These are phyloP conservation scores for Chaetorhynchus papuensis DNA, from an alignment of 2,113 vertebrate species.

Conservation along the genomic window DNA sequence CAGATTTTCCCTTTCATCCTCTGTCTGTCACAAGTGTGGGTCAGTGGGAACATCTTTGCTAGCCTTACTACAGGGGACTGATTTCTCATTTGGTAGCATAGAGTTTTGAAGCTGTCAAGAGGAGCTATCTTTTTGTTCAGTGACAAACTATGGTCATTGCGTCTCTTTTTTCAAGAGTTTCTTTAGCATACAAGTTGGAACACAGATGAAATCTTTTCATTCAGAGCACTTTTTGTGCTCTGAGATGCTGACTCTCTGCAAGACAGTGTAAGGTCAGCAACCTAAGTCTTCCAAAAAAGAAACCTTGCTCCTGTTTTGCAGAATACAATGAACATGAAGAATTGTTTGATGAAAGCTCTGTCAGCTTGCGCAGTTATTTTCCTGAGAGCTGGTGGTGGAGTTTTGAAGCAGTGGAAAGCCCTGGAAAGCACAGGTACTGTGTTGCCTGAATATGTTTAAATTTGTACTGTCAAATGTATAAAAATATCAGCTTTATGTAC, in stretches of 20 bases:
- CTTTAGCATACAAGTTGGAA: neutral
- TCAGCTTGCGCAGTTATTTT: conserved; percentile 69
- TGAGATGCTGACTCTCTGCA: neutral
- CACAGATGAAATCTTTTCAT: neutral
- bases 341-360: conserved; percentile 42
- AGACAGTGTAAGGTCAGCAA: neutral
- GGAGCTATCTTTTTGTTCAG: neutral
- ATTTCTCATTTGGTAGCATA: neutral
- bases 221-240: neutral
- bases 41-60: neutral
- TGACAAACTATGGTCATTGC: neutral
- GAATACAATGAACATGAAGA: conserved; percentile 38
- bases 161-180: neutral
- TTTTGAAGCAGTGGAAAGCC: neutral
- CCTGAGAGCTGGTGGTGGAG: conserved; percentile 77
- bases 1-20: neutral
- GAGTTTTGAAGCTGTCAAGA: neutral
- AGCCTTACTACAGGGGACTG: neutral
- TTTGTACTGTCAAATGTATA: neutral
- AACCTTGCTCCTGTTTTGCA: neutral
- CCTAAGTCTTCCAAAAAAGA: neutral
- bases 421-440: conserved; percentile 43
- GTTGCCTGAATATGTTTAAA: neutral
- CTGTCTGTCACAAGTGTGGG: neutral
- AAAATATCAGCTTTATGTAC: neutral